These are phyloP conservation scores for Coregonus sp. DNA, from an alignment of 2,797 vertebrate species.

Conservation along the genomic window DNA sequence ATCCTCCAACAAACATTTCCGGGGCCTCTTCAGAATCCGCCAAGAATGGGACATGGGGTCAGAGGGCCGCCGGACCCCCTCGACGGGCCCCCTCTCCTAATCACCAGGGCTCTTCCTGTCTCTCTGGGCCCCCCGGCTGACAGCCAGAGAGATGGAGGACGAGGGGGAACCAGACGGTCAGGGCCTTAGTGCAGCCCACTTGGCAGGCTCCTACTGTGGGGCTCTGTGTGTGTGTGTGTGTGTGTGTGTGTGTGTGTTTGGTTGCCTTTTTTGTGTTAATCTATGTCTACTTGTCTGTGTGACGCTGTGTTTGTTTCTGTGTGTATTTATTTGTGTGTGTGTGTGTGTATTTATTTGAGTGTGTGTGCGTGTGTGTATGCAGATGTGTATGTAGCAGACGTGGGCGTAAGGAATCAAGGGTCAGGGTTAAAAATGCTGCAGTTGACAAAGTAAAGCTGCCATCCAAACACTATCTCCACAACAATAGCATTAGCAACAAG, in stretches of 20 bases:
- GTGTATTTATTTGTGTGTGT: conserved; percentile 21
- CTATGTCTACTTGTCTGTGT: not conserved
- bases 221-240: conserved; percentile 2
- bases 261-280: not conserved
- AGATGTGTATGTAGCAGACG: conserved; percentile 11
- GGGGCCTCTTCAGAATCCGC: conserved; percentile 60
- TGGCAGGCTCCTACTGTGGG: conserved; percentile 34
- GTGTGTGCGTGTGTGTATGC: not conserved
- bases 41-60: conserved; percentile 64
- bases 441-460: conserved; percentile 60
- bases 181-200: conserved; percentile 54
- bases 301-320: not conserved
- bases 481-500: conserved; percentile 45
- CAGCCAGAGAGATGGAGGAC: conserved; percentile 50
- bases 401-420: conserved; percentile 58
- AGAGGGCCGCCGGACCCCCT: conserved; percentile 43
- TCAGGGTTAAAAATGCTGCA: conserved; percentile 67
- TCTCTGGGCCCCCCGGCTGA: conserved; percentile 40
- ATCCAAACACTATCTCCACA: conserved; percentile 57
- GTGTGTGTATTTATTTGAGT: conserved; percentile 7
- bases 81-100: conserved; percentile 53
- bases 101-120: conserved; percentile 70
- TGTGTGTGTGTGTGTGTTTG: not conserved
- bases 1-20: conserved; percentile 64
- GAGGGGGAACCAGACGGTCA: conserved; percentile 53